Conservation (phyloP, 2,113 vertebrate genomes). For the Nycticryphes semicollaris region DNA sequence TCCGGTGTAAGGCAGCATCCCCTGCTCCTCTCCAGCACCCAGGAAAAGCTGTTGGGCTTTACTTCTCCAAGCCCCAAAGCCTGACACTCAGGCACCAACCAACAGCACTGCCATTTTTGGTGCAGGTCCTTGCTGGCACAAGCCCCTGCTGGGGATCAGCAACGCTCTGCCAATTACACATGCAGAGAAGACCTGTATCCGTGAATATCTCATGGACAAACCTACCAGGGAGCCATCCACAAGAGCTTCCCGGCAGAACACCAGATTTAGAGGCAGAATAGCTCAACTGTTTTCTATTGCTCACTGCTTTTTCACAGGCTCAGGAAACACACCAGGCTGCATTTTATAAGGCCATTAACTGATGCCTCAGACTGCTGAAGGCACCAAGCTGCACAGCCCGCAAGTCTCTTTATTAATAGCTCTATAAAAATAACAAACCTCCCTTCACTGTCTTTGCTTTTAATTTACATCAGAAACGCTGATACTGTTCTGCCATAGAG, state of each 20-base stretch:
- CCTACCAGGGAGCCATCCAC: background rate
- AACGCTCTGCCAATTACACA: background rate
- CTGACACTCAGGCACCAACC: rapidly evolving
- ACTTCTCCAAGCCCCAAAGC: background rate
- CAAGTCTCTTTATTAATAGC: constrained; percentile 53
- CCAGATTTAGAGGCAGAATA: background rate
- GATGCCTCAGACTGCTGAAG: constrained; percentile 38
- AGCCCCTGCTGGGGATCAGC: background rate
- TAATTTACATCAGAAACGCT: constrained; percentile 34
- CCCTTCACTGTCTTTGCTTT: constrained; percentile 12
- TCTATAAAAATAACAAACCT: background rate
- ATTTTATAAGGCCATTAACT: constrained; percentile 26
- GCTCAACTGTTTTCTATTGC: background rate
- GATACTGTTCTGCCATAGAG: background rate
- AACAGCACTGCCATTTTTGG: background rate
- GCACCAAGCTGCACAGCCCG: background rate
- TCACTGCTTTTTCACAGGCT: background rate
- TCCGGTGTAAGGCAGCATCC: background rate
- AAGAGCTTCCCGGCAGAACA: background rate
- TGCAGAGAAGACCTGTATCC: background rate
- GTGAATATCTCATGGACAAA: background rate
- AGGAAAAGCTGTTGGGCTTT: background rate
- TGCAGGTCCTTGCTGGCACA: background rate
- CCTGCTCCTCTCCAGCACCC: background rate
- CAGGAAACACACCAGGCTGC: constrained; percentile 3